Base-by-base conservation (phyloP, 2,888 invertebrate species). In the Macrophya annulata region DNA sequence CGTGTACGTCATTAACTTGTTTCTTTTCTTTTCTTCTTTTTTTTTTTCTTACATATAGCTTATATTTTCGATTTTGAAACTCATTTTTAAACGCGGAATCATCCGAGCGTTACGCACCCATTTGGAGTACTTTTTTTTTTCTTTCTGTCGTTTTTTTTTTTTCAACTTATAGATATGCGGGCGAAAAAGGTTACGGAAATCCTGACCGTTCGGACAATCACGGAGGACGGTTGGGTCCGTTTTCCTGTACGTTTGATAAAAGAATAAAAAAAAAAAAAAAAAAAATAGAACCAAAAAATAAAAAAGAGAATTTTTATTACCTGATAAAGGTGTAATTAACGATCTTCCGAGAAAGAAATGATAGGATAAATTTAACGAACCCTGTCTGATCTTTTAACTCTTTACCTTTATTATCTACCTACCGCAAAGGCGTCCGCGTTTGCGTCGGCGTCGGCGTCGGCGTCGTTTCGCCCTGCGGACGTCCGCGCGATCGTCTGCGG, bases 401-500 rank as follows among this genome's bases (percentile, higher is more conserved):
- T 25, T 62, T 25, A 62, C 25, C 21, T 62, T 62, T 62, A 25
- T 62, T 62, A 62, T 62, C 62, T 62, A 62, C 12, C 62, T 62
- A 62, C 12, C 62, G 25, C 17, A 25, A 25, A 62, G 62, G 62
- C 55, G 48, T 17, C 17, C 1, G 17, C 48, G 15, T 48, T 4
- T 3, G 10, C 48, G 12, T 48, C 15, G 4, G 48, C 48, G 51
- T 51, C 51, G 17, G 15, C 17, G 17, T 51, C 51, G 51, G 51
- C 51, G 55, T 55, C 55, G 55, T 9, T 25, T 25, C 25, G 25
- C 25, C 25, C 12, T 62, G 25, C 62, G 25, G 21, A 21, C 25
- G 25, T 77, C 31, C 79, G 55, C 15, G 59, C 40, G 62, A 81
- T 81, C n/a, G 81, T 81, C 59, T 62, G 59, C 62, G 81, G 81